Percentiles rank a stretch among this genome's conserved stretches.
phyloP scores from a whole-genome alignment of 2,113 vertebrate genomes.

The Chaenocephalus aceratus region DNA sequence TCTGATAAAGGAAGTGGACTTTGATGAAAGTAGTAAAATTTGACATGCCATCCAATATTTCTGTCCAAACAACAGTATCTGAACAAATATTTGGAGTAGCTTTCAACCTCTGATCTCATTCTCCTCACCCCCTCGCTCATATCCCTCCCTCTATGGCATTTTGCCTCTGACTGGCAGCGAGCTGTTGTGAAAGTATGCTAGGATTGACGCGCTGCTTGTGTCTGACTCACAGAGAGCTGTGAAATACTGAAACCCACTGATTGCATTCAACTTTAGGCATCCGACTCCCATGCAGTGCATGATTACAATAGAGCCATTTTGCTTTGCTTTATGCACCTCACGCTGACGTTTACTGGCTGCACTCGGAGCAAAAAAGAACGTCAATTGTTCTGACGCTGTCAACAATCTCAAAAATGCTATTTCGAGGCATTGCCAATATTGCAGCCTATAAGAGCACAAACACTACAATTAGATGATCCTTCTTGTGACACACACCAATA shows the following conservation, averaged over 20 bases:
- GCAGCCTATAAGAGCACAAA: background rate
- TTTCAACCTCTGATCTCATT: slow-evolving; percentile 65
- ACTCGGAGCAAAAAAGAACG: slow-evolving; percentile 33
- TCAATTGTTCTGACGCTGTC: slow-evolving; percentile 46
- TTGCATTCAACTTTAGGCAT: slow-evolving; percentile 79
- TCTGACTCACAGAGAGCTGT: slow-evolving; percentile 83
- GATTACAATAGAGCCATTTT: slow-evolving; percentile 75
- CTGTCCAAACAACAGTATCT: slow-evolving; percentile 4
- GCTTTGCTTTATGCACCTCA: slow-evolving; percentile 61
- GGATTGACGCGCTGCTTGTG: slow-evolving; percentile 81
- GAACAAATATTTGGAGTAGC: slow-evolving; percentile 25
- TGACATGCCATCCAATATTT: background rate
- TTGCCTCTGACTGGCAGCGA: slow-evolving; percentile 77
- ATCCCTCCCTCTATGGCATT: slow-evolving; percentile 69
- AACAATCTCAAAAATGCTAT: slow-evolving; percentile 36
- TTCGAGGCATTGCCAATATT: slow-evolving; percentile 13
- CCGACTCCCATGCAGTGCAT: slow-evolving; percentile 77
- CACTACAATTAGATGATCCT: slow-evolving; percentile 1
- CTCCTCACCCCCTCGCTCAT: slow-evolving; percentile 53
- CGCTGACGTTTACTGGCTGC: slow-evolving; percentile 67
- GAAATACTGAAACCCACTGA: slow-evolving; percentile 83
- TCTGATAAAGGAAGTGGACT: background rate
- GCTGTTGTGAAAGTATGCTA: slow-evolving; percentile 82
- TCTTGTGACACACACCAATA: background rate
- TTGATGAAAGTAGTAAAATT: background rate